Evolutionary conservation across 2,888 invertebrate genomes (phyloP).

Genomic region (Arge pagana): DNA sequence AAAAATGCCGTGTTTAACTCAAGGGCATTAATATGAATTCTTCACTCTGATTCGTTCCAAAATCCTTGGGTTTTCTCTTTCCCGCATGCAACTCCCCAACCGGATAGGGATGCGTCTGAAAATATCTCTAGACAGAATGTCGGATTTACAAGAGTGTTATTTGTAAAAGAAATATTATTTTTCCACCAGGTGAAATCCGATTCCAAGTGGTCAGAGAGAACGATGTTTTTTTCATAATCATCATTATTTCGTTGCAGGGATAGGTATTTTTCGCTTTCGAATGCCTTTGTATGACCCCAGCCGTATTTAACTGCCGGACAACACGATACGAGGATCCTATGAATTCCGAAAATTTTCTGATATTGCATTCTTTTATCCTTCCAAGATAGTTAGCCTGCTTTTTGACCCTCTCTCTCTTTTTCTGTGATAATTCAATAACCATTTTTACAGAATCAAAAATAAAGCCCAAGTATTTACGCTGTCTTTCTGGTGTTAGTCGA

Average conservation of each 20-base stretch:
- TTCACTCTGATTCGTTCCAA: slow-evolving; percentile 22
- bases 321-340: slow-evolving; percentile 21
- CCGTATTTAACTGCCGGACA: slow-evolving; percentile 28
- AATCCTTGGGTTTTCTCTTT: slow-evolving; percentile 18
- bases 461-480: slow-evolving; percentile 22
- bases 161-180: slow-evolving; percentile 5
- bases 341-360: slow-evolving; percentile 22
- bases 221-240: slow-evolving; percentile 20
- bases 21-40: slow-evolving; percentile 24
- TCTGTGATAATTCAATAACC: background rate
- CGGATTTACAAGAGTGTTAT: slow-evolving; percentile 14
- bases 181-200: slow-evolving; percentile 25
- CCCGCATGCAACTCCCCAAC: slow-evolving; percentile 26
- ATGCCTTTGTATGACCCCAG: slow-evolving; percentile 19
- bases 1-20: slow-evolving; percentile 28
- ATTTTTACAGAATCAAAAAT: slow-evolving; percentile 23
- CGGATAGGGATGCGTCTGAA: slow-evolving; percentile 28
- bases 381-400: slow-evolving; percentile 10
- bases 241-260: slow-evolving; percentile 14
- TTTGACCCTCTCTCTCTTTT: background rate
- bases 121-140: slow-evolving; percentile 26
- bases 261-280: slow-evolving; percentile 22
- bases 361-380: slow-evolving; percentile 16
- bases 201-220: slow-evolving; percentile 7
- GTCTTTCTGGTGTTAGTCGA: slow-evolving; percentile 1